A percentile compares a stretch with the other conserved stretches of the same genome.
These are phyloP conservation scores for Dipus sagitta DNA, from an alignment of 2,797 vertebrate genomes.

Conservation along the genomic window DNA sequence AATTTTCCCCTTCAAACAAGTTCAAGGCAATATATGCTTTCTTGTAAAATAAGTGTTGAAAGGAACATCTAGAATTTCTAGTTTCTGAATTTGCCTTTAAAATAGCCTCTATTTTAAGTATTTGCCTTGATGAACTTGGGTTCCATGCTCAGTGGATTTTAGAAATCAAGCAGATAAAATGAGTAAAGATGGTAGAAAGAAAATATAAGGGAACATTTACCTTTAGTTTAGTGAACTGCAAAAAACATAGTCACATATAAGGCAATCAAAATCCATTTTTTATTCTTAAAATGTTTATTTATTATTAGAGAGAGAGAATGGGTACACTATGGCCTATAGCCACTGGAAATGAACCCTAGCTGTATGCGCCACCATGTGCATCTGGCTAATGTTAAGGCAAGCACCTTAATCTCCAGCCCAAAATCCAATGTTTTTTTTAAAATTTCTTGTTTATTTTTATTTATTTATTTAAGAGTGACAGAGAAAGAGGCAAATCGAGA, in stretches of 20 bases:
- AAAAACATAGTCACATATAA: neutral
- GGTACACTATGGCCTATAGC: no score
- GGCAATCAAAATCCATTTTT: slow-evolving; percentile 33
- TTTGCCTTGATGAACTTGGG: neutral
- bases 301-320: no score
- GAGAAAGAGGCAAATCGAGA: no score
- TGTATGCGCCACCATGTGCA: no score
- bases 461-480: no score
- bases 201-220: neutral
- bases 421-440: no score
- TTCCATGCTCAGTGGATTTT: slow-evolving; percentile 51
- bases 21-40: slow-evolving; percentile 63
- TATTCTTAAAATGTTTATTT: no score
- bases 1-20: slow-evolving; percentile 56
- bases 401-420: no score
- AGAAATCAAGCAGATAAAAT: slow-evolving; percentile 8
- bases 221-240: neutral
- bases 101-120: slow-evolving; percentile 36
- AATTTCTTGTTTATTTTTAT: no score
- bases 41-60: slow-evolving; percentile 31
- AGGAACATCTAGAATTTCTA: slow-evolving; percentile 45
- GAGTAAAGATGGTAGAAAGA: slow-evolving; percentile 15
- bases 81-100: slow-evolving; percentile 50
- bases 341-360: no score
- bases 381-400: no score